A percentile compares a stretch with the other conserved stretches of the same genome.
phyloP scores from a whole-genome alignment of 2,797 vertebrate genomes.

The Cirrhinus molitorella region DNA sequence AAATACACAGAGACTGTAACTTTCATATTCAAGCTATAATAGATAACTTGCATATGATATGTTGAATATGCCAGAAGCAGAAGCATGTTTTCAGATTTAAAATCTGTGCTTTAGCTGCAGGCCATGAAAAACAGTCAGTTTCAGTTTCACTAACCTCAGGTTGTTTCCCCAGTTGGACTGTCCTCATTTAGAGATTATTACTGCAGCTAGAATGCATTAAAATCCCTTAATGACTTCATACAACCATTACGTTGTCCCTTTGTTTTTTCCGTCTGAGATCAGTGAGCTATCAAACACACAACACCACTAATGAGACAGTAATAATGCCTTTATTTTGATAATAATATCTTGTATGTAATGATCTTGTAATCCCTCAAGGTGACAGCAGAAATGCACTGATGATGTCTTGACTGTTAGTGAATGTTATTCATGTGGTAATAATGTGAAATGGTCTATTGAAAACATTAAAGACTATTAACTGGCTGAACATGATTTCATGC shows the following conservation, averaged over 20 bases:
- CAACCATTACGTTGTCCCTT: neutral
- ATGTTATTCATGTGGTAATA: neutral
- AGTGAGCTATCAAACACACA: constrained; percentile 23
- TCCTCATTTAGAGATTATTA: constrained; percentile 39
- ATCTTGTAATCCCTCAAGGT: constrained; percentile 23
- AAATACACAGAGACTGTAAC: neutral
- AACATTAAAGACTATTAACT: constrained; percentile 1
- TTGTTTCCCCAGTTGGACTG: constrained; percentile 48
- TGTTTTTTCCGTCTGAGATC: constrained; percentile 15
- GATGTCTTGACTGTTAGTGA: neutral
- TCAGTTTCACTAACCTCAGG: constrained; percentile 21
- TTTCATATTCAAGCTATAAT: neutral
- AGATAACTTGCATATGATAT: neutral
- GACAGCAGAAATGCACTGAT: neutral
- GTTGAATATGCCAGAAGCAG: neutral
- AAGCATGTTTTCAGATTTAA: neutral
- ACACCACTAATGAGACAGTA: constrained; percentile 2
- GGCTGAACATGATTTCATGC: neutral
- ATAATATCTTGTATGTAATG: constrained; percentile 21
- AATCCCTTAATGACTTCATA: constrained; percentile 32
- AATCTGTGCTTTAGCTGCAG: neutral
- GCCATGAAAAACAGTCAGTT: constrained; percentile 33
- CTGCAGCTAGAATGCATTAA: constrained; percentile 24
- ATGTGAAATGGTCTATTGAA: neutral
- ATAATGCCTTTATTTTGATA: constrained; percentile 7